Base-by-base conservation (phyloP, 2,888 invertebrate species). In the Galeruca laticollis region DNA sequence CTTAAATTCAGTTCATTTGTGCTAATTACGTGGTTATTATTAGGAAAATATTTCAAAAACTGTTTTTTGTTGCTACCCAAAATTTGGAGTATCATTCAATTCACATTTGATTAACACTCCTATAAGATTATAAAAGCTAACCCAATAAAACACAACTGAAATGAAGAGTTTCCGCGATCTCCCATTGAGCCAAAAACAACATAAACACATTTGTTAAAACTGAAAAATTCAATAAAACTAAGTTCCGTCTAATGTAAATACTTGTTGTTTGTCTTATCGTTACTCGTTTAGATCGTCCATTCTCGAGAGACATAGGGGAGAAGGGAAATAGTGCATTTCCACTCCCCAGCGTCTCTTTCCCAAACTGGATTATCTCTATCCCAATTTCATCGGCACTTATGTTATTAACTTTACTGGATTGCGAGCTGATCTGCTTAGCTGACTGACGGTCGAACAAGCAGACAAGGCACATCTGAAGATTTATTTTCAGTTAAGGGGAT, bases 351-450 rank as follows among this genome's bases (percentile, higher is more conserved):
- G 35, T 20, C 57, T 37, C 21, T 62, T 57, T 33, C 31, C 43
- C 20, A 82, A 82, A 82, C 82, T 79, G 81, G 82, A 82, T 83
- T 83, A 83, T 80, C 82, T 82, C 82, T 81, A 81, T 82, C 82
- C 81, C 79, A 82, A 81, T 82, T 83, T 81, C 82, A 82, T 81
- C 80, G 81, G 80, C 82, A 78, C 81, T 81, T 82, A 82, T 83
- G 79, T 82, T 81, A 82, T 83, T 82, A 83, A 81, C 81, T 81
- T 76, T 80, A 81, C 79, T 82, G 82, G 82, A 83, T 82, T 83
- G 81, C 21, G 54, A 40, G 15, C 82, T 82, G 83, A 83, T 83
- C 82, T 82, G 82, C 82, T 83, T 83, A 83, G 81, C 80, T 76
- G 77, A 78, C 79, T 81, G 77, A 81, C 81, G 51, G 65, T 18